phyloP scores from a whole-genome alignment of 2,797 vertebrate species.

The Petrocephalus sullivani region DNA sequence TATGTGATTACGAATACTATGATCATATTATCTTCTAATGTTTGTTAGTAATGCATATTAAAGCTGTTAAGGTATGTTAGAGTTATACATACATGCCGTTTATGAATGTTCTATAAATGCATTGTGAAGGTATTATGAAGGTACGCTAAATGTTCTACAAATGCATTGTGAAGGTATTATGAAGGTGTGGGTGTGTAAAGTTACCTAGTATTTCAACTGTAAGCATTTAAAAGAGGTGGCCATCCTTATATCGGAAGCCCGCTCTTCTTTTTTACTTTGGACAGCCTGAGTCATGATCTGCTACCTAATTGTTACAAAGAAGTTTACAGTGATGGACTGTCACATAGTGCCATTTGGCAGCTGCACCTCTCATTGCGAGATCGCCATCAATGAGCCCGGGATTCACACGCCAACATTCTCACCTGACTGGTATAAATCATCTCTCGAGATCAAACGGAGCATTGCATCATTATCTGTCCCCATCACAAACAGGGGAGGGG shows the following conservation, averaged over 20 bases:
- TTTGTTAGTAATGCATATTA: neutral
- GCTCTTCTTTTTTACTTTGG: neutral
- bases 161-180: neutral
- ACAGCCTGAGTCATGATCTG: constrained; percentile 41
- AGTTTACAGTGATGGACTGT: constrained; percentile 45
- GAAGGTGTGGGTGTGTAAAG: neutral
- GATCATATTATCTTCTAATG: neutral
- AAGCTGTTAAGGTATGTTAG: neutral
- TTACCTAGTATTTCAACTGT: neutral
- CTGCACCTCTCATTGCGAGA: neutral
- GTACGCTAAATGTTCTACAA: neutral
- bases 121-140: neutral
- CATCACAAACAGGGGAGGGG: neutral
- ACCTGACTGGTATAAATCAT: neutral
- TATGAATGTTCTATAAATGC: neutral
- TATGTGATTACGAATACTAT: neutral
- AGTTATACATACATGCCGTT: neutral
- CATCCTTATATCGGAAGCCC: neutral
- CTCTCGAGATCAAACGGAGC: neutral
- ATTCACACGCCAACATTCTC: neutral
- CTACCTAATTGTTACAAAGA: constrained; percentile 51
- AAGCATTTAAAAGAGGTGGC: neutral
- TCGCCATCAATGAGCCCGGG: neutral
- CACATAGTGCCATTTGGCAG: constrained; percentile 9
- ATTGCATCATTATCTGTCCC: neutral